Evolutionary conservation across 2,113 vertebrate species (phyloP).

Genomic region (Ramphastos sulfuratus): DNA sequence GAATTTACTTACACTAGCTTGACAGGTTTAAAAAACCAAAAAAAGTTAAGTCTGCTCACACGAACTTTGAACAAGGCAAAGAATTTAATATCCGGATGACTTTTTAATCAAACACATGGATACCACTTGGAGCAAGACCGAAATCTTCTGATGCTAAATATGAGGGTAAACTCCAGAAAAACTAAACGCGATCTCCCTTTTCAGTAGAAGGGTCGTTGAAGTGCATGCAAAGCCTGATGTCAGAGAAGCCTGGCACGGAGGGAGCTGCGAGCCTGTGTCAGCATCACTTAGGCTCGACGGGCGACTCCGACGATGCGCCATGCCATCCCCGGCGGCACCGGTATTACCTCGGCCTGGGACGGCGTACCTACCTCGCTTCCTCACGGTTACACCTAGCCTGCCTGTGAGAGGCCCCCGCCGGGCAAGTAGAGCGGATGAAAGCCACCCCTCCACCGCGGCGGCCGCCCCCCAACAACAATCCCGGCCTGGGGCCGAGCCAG

Average conservation of each 20-base stretch:
- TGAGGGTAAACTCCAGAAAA: background rate
- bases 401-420: background rate
- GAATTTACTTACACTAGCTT: constrained; percentile 45
- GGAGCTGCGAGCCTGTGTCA: background rate
- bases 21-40: constrained; percentile 18
- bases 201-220: background rate
- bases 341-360: background rate
- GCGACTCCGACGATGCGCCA: background rate
- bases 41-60: background rate
- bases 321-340: too few species aligned
- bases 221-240: background rate
- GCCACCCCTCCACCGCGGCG: background rate
- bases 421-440: background rate
- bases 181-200: background rate
- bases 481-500: background rate
- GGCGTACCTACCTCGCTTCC: background rate
- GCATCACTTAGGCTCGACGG: background rate
- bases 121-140: background rate
- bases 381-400: background rate
- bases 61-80: background rate
- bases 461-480: background rate
- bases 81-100: background rate
- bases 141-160: background rate
- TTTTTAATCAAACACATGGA: constrained; percentile 33
- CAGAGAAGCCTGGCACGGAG: background rate